Base-by-base conservation (phyloP, 2,888 invertebrate species). In the Actias luna region DNA sequence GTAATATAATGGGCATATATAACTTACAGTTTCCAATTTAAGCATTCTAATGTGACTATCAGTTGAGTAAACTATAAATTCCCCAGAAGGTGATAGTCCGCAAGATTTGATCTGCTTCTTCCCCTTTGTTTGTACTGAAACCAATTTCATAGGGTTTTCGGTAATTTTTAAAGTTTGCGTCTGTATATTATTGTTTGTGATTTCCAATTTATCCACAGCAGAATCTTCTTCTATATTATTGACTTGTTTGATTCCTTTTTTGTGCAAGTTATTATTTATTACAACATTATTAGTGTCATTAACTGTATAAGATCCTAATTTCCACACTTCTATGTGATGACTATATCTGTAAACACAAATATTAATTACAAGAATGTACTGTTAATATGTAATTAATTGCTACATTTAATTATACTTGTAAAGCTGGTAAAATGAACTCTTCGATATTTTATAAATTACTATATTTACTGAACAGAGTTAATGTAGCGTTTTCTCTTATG, bases 1-100 rank as follows among this genome's bases (percentile, higher is more conserved):
- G n/a, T n/a, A n/a, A n/a, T n/a, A n/a, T n/a, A n/a, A n/a, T n/a
- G n/a, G n/a, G n/a, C n/a, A 5, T 42, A 61, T 65, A 84, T n/a
- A n/a, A n/a, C 88, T 87, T 76, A 95, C 94, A 67, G 93, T 85
- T 67, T 93, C 92, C 68, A 97, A 92, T 77, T 93, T 93, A 65
- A 96, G 95, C 65, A 98, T 88, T 63, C 96, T 93, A 33, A 97
- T 83, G 63, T 94, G 89, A 60, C 84, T 92, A 31, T 93, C 89
- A 0, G 97, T 97, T 0, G 97, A 96, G 81, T 97, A 97, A 7
- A 95, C 94, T 25, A 98, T 92, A 87, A 95, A 94, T 66, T 94
- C 93, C 1, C 96, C 96, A 79, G 95, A 93, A 2, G 94, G 93
- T 5, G 97, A 96, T 7, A 98, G 87, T 14, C 94, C 94, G 69